These are phyloP conservation scores for Pristionchus fissidentatus DNA, from an alignment of 2,888 invertebrate genomes.

Conservation along the genomic window DNA sequence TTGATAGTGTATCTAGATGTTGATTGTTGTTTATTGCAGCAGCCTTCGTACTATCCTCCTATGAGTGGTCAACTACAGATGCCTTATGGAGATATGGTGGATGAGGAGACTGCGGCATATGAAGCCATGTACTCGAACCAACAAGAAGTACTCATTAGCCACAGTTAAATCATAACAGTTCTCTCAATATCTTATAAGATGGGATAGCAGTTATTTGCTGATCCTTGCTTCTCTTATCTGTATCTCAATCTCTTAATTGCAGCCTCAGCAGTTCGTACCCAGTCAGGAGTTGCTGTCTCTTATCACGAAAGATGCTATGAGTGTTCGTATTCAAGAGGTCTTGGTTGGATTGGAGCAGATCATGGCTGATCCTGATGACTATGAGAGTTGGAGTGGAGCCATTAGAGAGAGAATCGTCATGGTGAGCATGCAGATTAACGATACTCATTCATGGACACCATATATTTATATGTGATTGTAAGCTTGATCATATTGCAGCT, in stretches of 20 bases:
- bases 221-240: too few relatives aligned
- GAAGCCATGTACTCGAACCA: slow-evolving; percentile 44
- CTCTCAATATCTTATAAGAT: too few relatives aligned
- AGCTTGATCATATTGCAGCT: neutral
- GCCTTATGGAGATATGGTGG: slow-evolving; percentile 11
- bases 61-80: neutral
- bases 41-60: slow-evolving; percentile 21
- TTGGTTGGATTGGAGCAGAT: slow-evolving; percentile 41
- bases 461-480: neutral
- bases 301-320: neutral
- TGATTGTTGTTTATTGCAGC: neutral
- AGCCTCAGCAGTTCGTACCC: slow-evolving; percentile 44
- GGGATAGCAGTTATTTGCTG: too few relatives aligned
- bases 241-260: slow-evolving; percentile 1
- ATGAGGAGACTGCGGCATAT: slow-evolving; percentile 44
- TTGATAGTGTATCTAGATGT: too few relatives aligned
- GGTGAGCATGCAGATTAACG: too few relatives aligned
- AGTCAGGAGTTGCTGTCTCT: slow-evolving; percentile 2
- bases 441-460: neutral
- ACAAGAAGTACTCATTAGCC: neutral
- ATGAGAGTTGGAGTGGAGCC: slow-evolving; percentile 31
- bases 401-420: slow-evolving; percentile 26
- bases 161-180: neutral
- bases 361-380: slow-evolving; percentile 38
- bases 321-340: slow-evolving; percentile 26